phyloP scores from a whole-genome alignment of 2,113 vertebrate genomes.

The Diphyllodes magnificus region DNA sequence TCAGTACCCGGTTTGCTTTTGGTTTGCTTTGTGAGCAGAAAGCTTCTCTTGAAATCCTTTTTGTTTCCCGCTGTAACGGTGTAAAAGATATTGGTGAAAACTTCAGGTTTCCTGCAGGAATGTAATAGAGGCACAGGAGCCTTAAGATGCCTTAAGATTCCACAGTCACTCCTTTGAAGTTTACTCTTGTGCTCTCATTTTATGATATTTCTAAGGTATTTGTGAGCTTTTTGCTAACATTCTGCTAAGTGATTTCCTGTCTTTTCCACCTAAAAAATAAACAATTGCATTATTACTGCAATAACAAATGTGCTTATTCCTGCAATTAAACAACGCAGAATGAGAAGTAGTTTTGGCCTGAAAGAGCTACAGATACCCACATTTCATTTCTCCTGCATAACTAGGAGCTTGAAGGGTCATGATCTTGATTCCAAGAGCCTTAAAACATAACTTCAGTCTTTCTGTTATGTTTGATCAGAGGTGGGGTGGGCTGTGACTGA shows the following conservation, averaged over 20 bases:
- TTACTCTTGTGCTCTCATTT: background rate
- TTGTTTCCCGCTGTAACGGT: background rate
- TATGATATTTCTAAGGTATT: background rate
- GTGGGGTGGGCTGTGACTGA: background rate
- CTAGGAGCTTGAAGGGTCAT: background rate
- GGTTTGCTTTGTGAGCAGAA: background rate
- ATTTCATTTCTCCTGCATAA: background rate
- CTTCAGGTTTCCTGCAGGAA: background rate
- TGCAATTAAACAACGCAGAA: background rate
- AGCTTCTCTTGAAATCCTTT: background rate
- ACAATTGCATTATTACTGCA: background rate
- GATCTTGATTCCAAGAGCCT: background rate
- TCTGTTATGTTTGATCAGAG: background rate
- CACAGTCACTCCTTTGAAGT: background rate
- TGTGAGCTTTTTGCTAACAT: background rate
- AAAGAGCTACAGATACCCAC: background rate
- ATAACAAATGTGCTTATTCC: background rate
- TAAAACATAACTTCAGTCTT: background rate
- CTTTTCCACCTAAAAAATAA: background rate
- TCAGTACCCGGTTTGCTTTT: background rate
- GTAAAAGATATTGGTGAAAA: background rate
- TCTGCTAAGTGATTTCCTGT: background rate
- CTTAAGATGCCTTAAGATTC: background rate
- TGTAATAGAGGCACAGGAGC: background rate
- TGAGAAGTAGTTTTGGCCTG: background rate